Evolutionary conservation across 1,140 invertebrate genomes (phyloP).

Genomic region (Chymomyza costata): DNA sequence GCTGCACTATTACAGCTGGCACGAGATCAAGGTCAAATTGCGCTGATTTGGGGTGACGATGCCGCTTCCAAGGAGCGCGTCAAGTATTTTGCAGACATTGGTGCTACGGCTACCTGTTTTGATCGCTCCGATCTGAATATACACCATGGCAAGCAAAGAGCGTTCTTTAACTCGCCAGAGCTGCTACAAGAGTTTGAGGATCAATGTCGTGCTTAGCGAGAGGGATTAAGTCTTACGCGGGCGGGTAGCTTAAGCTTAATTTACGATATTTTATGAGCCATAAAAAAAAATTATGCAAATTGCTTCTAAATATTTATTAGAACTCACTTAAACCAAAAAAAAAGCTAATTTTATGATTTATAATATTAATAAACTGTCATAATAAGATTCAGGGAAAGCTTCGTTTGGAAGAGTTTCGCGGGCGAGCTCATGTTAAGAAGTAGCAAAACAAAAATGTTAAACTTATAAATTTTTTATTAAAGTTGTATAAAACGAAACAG

Average conservation of each 20-base stretch:
- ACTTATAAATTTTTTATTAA: no score
- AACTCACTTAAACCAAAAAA: no score
- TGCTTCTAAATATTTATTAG: conserved; percentile 18
- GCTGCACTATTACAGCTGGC: conserved; percentile 85
- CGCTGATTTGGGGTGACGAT: conserved; percentile 97
- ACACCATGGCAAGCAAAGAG: conserved; percentile 47
- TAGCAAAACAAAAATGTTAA: no score
- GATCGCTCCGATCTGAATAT: conserved; percentile 85
- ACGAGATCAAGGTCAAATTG: conserved; percentile 84
- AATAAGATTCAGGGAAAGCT: no score
- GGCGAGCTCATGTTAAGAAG: conserved; percentile 20
- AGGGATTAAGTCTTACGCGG: not conserved
- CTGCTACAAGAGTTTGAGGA: conserved; percentile 60
- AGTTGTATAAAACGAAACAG: no score
- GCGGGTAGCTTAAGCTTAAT: conserved; percentile 33
- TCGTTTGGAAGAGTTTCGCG: conserved; percentile 10
- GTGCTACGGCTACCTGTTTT: conserved; percentile 94
- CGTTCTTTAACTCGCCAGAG: conserved; percentile 63
- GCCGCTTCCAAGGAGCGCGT: conserved; percentile 91
- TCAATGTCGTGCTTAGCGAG: conserved; percentile 47
- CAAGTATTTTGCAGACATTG: conserved; percentile 87
- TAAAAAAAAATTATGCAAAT: conserved; percentile 12
- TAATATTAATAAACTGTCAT: no score
- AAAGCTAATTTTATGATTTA: no score
- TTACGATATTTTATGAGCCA: conserved; percentile 3